Conservation (phyloP, 2,797 vertebrate species). For the Tachyglossus aculeatus region DNA sequence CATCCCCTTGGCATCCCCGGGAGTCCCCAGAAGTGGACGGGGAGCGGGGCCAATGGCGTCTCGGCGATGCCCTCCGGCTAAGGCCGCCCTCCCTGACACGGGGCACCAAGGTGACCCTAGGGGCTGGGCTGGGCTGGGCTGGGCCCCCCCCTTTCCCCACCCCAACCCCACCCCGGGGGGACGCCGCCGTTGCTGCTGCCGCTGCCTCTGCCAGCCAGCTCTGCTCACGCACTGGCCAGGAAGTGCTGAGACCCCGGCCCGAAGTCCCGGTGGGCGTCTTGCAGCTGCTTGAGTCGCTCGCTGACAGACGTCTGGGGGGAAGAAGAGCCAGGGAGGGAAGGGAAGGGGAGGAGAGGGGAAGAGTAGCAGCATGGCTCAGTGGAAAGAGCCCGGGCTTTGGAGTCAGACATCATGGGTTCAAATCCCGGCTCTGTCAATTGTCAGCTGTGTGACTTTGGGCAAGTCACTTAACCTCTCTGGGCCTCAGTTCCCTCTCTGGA, state of each 20-base stretch:
- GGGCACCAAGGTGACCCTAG: background rate
- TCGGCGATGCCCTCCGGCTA: background rate
- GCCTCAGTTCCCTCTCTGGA: too few relatives aligned
- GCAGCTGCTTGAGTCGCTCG: slow-evolving; percentile 94
- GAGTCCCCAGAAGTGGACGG: background rate
- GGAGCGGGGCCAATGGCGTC: background rate
- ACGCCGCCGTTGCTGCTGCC: too few relatives aligned
- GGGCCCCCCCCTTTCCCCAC: background rate
- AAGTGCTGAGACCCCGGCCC: slow-evolving; percentile 98
- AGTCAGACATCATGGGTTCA: too few relatives aligned
- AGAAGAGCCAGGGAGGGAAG: slow-evolving; percentile 13
- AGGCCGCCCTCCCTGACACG: background rate
- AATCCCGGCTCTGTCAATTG: too few relatives aligned
- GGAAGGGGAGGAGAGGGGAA: too few relatives aligned
- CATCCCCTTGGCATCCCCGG: too few relatives aligned
- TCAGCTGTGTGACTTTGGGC: too few relatives aligned
- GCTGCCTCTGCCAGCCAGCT: background rate
- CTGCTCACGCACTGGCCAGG: slow-evolving; percentile 87
- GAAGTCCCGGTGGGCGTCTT: slow-evolving; percentile 96
- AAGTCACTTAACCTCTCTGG: too few relatives aligned
- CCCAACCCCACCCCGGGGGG: too few relatives aligned
- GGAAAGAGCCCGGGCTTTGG: too few relatives aligned
- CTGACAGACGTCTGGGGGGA: slow-evolving; percentile 86
- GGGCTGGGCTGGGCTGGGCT: background rate
- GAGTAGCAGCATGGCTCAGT: too few relatives aligned